phyloP scores from a whole-genome alignment of 2,113 vertebrate species.

The Noturus placidus region DNA sequence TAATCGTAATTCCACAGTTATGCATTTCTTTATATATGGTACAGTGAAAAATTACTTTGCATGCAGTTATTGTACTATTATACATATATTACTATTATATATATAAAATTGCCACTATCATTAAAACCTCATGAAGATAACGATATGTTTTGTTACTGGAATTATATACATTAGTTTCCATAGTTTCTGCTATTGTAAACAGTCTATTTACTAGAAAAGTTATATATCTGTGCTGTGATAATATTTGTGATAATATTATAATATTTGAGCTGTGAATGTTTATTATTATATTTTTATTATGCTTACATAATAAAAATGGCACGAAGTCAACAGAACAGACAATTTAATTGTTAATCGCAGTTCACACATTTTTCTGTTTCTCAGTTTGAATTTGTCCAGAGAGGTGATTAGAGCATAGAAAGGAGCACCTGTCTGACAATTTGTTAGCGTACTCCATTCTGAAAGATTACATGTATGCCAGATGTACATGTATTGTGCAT shows the following conservation, averaged over 20 bases:
- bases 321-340: neutral
- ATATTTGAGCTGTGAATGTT: neutral
- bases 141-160: neutral
- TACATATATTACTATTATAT: neutral
- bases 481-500: neutral
- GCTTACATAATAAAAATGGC: neutral
- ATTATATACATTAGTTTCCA: neutral
- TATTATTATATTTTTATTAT: neutral
- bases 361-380: neutral
- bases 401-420: too few relatives aligned
- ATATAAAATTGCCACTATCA: neutral
- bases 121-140: neutral
- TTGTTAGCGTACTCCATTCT: too few relatives aligned
- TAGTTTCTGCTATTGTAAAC: neutral
- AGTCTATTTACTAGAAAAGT: neutral
- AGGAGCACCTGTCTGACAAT: too few relatives aligned
- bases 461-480: too few relatives aligned
- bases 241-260: too few relatives aligned
- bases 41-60: neutral
- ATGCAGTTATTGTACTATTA: neutral
- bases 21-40: neutral
- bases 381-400: too few relatives aligned
- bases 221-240: too few relatives aligned
- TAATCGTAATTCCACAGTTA: neutral
- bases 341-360: neutral